Percentiles rank a stretch among this genome's conserved stretches.
phyloP scores from a whole-genome alignment of 2,888 invertebrate genomes.

The Pristionchus entomophagus region DNA sequence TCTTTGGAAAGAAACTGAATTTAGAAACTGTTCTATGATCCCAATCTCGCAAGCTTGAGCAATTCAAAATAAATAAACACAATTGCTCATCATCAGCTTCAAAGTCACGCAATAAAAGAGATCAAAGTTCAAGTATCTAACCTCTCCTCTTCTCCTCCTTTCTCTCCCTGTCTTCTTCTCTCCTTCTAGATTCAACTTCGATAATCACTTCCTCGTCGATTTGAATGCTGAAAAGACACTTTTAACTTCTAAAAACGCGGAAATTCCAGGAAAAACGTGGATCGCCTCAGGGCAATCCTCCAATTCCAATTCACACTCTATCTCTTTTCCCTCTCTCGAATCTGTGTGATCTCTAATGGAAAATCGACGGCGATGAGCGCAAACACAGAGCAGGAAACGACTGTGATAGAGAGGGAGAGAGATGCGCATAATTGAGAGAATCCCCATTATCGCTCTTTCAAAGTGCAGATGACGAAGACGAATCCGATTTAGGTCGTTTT shows the following conservation, averaged over 20 bases:
- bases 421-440: not conserved
- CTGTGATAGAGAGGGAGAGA: slow-evolving; percentile 5
- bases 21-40: not conserved
- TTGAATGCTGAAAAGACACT: not conserved
- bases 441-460: not conserved
- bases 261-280: not conserved
- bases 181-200: not conserved
- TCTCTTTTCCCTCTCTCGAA: not conserved
- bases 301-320: slow-evolving; percentile 11
- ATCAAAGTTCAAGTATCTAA: not conserved
- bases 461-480: too few relatives aligned
- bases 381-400: slow-evolving; percentile 16
- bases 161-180: not conserved
- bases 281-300: not conserved
- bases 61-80: too few relatives aligned
- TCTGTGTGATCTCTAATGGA: not conserved
- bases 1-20: not conserved
- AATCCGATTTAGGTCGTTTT: too few relatives aligned
- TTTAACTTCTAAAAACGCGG: not conserved
- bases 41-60: too few relatives aligned
- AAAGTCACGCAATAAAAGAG: too few relatives aligned
- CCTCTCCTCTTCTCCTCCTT: slow-evolving; percentile 6
- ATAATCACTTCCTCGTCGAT: slow-evolving; percentile 38
- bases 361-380: slow-evolving; percentile 23
- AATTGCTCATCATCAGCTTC: too few relatives aligned